These are phyloP conservation scores for Cebus imitator DNA, from an alignment of 2,113 vertebrate genomes.

Conservation along the genomic window DNA sequence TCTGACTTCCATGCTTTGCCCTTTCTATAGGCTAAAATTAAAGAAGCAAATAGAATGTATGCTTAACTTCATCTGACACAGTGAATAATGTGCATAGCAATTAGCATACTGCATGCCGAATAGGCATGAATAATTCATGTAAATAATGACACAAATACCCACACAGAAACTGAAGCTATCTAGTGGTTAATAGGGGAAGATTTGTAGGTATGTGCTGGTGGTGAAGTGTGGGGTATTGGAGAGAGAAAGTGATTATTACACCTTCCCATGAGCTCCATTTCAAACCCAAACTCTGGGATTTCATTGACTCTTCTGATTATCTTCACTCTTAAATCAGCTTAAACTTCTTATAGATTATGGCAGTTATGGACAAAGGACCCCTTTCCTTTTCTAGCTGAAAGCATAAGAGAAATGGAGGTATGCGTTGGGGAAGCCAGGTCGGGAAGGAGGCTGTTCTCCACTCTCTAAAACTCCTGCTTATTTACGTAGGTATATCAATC, in stretches of 20 bases:
- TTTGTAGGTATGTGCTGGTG: neutral
- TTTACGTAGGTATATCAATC: neutral
- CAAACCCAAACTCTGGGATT: neutral
- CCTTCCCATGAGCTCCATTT: neutral
- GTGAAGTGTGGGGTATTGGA: too few relatives aligned
- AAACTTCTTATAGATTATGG: neutral
- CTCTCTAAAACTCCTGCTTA: neutral
- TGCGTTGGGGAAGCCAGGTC: fast-evolving
- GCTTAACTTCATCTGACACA: neutral
- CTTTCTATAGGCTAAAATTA: neutral
- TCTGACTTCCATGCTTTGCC: neutral
- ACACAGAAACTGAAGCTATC: neutral
- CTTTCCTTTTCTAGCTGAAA: neutral
- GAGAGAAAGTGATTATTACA: neutral
- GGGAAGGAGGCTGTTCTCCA: neutral
- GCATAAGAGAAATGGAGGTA: neutral
- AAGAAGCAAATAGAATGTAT: neutral
- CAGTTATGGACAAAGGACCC: neutral
- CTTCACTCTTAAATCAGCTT: neutral
- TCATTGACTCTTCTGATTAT: neutral
- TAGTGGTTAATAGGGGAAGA: neutral
- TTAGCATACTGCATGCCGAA: neutral
- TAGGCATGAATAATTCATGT: neutral
- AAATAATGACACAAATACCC: neutral
- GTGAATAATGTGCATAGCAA: neutral